phyloP scores from a whole-genome alignment of 2,797 vertebrate species.

The Brachymystax lenok region DNA sequence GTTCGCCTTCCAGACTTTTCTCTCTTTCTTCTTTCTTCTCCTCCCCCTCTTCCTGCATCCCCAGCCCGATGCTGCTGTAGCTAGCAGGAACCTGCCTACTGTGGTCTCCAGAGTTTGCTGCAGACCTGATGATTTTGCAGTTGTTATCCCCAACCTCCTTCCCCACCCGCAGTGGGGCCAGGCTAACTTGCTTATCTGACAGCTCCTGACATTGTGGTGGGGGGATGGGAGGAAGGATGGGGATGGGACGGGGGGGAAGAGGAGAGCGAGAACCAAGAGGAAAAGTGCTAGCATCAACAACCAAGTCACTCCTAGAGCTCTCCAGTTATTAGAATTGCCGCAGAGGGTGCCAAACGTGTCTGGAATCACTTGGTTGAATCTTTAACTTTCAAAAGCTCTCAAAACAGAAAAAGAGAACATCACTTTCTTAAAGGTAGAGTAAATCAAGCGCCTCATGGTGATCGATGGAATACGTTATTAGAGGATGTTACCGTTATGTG shows the following conservation, averaged over 20 bases:
- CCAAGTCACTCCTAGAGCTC: slow-evolving; percentile 73
- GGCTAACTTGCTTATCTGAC: slow-evolving; percentile 76
- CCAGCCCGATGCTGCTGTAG: slow-evolving; percentile 40
- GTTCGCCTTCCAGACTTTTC: slow-evolving; percentile 63
- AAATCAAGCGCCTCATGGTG: no score
- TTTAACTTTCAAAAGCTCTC: slow-evolving; percentile 69
- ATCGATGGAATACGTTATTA: not conserved
- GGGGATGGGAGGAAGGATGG: not conserved
- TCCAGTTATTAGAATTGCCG: slow-evolving; percentile 68
- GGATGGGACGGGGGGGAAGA: no score
- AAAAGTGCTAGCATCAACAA: slow-evolving; percentile 76
- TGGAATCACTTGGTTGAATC: slow-evolving; percentile 67
- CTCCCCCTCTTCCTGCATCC: slow-evolving; percentile 6
- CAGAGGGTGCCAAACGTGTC: slow-evolving; percentile 71
- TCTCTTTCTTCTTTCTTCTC: slow-evolving; percentile 29
- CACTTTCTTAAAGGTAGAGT: slow-evolving; percentile 51
- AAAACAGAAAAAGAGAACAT: slow-evolving; percentile 47
- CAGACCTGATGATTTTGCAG: slow-evolving; percentile 67
- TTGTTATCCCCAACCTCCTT: slow-evolving; percentile 65
- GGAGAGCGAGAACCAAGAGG: slow-evolving; percentile 63
- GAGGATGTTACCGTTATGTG: not conserved
- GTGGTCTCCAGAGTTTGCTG: slow-evolving; percentile 41
- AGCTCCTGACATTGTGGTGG: slow-evolving; percentile 73
- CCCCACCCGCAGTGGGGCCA: slow-evolving; percentile 63
- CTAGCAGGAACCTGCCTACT: slow-evolving; percentile 52